These are phyloP conservation scores for Augochlora pura DNA, from an alignment of 1,140 invertebrate species.

Conservation along the genomic window DNA sequence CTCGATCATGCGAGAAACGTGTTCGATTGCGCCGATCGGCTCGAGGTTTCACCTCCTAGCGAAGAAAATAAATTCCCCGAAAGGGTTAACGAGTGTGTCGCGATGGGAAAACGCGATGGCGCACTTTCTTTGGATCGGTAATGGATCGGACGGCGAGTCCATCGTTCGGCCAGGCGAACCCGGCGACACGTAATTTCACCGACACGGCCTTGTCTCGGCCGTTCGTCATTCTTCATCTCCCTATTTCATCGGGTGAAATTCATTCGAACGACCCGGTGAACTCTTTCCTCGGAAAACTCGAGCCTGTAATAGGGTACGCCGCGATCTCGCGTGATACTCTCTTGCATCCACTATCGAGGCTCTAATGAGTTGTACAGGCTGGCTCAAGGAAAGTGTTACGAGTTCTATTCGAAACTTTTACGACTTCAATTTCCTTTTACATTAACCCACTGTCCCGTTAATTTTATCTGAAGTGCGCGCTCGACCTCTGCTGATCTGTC, in stretches of 20 bases:
- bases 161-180: not conserved
- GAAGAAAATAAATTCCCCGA: conserved; percentile 7
- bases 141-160: conserved; percentile 25
- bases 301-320: not conserved
- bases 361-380: too few relatives aligned
- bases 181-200: conserved; percentile 44
- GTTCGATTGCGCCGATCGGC: not conserved
- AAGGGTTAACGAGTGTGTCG: conserved; percentile 24
- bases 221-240: conserved; percentile 35
- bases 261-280: conserved; percentile 61
- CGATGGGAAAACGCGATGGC: conserved; percentile 16
- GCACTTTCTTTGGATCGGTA: conserved; percentile 52
- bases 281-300: conserved; percentile 62
- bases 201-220: conserved; percentile 50
- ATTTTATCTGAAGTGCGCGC: too few relatives aligned
- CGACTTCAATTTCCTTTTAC: too few relatives aligned
- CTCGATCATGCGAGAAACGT: too few relatives aligned
- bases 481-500: too few relatives aligned
- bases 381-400: too few relatives aligned
- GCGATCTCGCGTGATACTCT: too few relatives aligned
- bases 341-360: too few relatives aligned
- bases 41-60: not conserved
- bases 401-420: too few relatives aligned
- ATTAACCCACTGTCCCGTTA: too few relatives aligned
- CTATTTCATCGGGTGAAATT: conserved; percentile 61